Evolutionary conservation across 1,140 invertebrate genomes (phyloP).

Genomic region (Cryptotermes secundus): DNA sequence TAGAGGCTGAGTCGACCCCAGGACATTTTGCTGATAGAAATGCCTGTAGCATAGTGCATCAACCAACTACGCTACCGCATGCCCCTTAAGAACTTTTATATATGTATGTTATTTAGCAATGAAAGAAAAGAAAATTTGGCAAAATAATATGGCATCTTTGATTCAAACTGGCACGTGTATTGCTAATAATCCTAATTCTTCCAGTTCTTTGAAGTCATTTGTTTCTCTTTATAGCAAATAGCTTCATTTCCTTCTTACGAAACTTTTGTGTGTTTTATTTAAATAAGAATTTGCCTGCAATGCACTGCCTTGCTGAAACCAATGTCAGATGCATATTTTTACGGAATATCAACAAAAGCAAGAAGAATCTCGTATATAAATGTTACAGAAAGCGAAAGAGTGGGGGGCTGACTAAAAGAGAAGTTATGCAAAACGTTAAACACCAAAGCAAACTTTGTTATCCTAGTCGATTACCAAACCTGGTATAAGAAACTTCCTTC

Average conservation of each 20-base stretch:
- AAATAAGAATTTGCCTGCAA: background rate
- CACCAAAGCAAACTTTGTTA: background rate
- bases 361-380: background rate
- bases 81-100: too few relatives aligned
- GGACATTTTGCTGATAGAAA: too few relatives aligned
- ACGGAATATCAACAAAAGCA: background rate
- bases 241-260: background rate
- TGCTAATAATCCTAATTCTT: too few relatives aligned
- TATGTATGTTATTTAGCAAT: too few relatives aligned
- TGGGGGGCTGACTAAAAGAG: background rate
- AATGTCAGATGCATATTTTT: background rate
- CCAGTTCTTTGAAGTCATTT: too few relatives aligned
- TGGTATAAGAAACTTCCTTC: background rate
- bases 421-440: background rate
- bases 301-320: background rate
- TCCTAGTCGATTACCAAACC: background rate
- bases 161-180: too few relatives aligned
- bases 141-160: too few relatives aligned
- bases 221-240: background rate
- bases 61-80: too few relatives aligned
- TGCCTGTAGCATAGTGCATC: too few relatives aligned
- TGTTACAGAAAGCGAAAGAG: background rate
- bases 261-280: background rate
- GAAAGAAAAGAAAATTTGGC: too few relatives aligned
- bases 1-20: too few relatives aligned